Percentiles rank a stretch among this genome's conserved stretches.
Evolutionary conservation across 2,797 vertebrate species (phyloP).

Genomic region (Acrossocheilus fasciatus): DNA sequence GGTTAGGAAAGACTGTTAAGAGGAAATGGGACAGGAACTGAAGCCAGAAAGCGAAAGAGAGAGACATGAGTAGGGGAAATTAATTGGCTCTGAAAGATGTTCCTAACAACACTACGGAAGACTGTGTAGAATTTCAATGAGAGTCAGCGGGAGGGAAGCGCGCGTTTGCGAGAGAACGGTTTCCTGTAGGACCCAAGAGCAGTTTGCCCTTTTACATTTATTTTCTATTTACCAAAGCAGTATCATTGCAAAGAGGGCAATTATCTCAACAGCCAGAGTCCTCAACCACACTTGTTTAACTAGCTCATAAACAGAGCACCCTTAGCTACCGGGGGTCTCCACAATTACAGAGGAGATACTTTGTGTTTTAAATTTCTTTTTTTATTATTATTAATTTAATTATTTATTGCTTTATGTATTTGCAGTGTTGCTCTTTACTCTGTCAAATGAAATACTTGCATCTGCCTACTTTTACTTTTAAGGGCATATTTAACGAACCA

Average conservation of each 20-base stretch:
- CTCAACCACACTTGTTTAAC: constrained; percentile 26
- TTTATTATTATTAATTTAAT: too few relatives aligned
- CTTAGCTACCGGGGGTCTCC: not conserved
- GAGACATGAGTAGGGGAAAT: constrained; percentile 53
- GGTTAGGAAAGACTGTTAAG: constrained; percentile 28
- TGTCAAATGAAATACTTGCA: not conserved
- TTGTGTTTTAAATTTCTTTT: not conserved
- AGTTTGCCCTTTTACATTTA: constrained; percentile 47
- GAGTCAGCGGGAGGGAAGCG: constrained; percentile 20
- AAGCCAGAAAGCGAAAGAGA: constrained; percentile 41
- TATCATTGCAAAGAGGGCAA: constrained; percentile 45
- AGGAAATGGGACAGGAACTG: constrained; percentile 33
- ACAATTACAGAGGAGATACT: not conserved
- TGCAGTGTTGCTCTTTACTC: not conserved
- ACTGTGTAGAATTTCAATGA: constrained; percentile 61
- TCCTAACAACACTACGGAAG: constrained; percentile 54
- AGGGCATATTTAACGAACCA: not conserved
- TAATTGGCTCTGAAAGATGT: constrained; percentile 60
- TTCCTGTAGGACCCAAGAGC: constrained; percentile 39
- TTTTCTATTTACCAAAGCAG: constrained; percentile 40
- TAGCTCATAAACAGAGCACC: constrained; percentile 23
- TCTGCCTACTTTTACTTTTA: not conserved
- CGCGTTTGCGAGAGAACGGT: not conserved
- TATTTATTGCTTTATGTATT: not conserved
- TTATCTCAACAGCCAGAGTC: constrained; percentile 45